Evolutionary conservation across 1,140 invertebrate genomes (phyloP).

Genomic region (Ips typographus): DNA sequence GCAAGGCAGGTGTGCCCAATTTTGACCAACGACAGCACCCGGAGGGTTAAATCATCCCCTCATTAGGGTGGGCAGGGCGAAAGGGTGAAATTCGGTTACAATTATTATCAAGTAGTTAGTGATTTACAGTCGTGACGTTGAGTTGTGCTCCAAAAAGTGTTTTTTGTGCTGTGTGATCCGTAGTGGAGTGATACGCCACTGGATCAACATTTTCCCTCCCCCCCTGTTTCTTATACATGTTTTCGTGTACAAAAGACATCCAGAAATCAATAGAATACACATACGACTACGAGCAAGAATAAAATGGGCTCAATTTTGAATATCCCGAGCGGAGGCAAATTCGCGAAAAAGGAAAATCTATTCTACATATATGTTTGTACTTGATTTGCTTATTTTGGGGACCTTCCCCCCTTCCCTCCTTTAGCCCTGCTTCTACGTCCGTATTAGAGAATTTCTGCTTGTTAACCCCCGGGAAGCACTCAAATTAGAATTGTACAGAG

Average conservation of each 20-base stretch:
- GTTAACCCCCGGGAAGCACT: slow-evolving; percentile 30
- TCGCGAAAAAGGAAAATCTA: slow-evolving; percentile 21
- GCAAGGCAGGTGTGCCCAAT: slow-evolving; percentile 25
- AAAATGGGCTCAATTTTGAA: slow-evolving; percentile 30
- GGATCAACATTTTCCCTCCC: no score
- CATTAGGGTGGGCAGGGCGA: neutral
- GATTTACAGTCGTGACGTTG: neutral
- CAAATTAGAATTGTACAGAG: slow-evolving; percentile 31
- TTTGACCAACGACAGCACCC: slow-evolving; percentile 22
- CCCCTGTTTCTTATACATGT: slow-evolving; percentile 32
- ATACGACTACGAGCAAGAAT: slow-evolving; percentile 31
- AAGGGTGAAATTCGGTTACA: slow-evolving; percentile 22
- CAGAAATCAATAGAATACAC: slow-evolving; percentile 34
- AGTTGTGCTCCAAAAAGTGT: neutral
- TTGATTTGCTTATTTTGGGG: slow-evolving; percentile 34
- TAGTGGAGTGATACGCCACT: no score
- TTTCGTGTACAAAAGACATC: slow-evolving; percentile 33
- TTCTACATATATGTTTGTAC: slow-evolving; percentile 33
- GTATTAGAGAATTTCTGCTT: slow-evolving; percentile 35
- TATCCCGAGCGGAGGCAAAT: slow-evolving; percentile 19
- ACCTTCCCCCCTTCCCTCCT: neutral
- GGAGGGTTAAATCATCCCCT: slow-evolving; percentile 24
- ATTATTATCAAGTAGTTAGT: slow-evolving; percentile 7
- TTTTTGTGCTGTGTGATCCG: no score
- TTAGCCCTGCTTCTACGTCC: slow-evolving; percentile 1